Conservation (phyloP, 2,888 invertebrate genomes). For the Melinopterus prodromus region DNA sequence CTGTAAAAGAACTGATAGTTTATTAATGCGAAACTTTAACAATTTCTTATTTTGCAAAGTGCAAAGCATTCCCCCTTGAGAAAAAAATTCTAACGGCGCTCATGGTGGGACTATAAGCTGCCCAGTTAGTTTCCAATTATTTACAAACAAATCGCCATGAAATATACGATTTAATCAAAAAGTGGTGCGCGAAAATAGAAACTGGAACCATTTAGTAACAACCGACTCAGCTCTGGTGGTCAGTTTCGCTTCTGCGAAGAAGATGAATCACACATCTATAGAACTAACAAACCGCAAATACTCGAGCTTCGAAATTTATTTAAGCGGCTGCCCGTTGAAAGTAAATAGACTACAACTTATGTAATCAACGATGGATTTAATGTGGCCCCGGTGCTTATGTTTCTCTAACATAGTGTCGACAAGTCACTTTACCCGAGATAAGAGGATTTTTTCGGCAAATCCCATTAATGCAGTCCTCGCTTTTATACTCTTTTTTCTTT, state of each 20-base stretch:
- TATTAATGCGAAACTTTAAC: too few species aligned
- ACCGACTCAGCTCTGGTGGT: not conserved
- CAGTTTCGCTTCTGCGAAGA: not conserved
- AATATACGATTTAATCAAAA: not conserved
- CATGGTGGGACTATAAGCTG: too few species aligned
- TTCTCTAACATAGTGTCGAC: not conserved
- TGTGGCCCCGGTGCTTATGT: not conserved
- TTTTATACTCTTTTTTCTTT: not conserved
- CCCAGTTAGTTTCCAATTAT: not conserved
- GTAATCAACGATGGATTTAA: not conserved
- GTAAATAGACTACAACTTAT: slow-evolving; percentile 4
- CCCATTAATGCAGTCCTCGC: not conserved
- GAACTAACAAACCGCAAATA: not conserved
- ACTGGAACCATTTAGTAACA: not conserved
- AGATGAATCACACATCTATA: not conserved
- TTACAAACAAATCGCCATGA: not conserved
- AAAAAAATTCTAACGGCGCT: too few species aligned
- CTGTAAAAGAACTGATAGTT: too few species aligned
- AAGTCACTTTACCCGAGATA: not conserved
- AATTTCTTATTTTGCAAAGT: too few species aligned
- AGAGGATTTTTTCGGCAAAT: not conserved
- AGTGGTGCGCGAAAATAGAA: not conserved
- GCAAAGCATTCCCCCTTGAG: too few species aligned
- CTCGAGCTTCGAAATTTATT: not conserved
- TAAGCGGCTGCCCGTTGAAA: not conserved